Conservation (phyloP, 1,140 invertebrate genomes). For the Caenorhabditis elegans region WBcel235 BX284606.5:11599501-11600000, state of each 20-base stretch:
- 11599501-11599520: background rate
- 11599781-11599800: slow-evolving; percentile 20
- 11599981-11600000: too few relatives aligned
- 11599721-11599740: background rate
- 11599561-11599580: too few relatives aligned
- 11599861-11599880: background rate
- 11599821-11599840: slow-evolving; percentile 4
- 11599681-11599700: background rate
- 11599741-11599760: background rate
- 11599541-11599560: too few relatives aligned
- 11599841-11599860: slow-evolving; percentile 3
- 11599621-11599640: slow-evolving; percentile 3
- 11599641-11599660: slow-evolving; percentile 23
- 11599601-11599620: slow-evolving; percentile 11
- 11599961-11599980: too few relatives aligned
- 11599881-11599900: too few relatives aligned
- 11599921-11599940: too few relatives aligned
- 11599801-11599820: slow-evolving; percentile 16
- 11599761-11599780: background rate
- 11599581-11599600: background rate
- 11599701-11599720: slow-evolving; percentile 2
- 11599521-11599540: too few relatives aligned
- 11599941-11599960: too few relatives aligned
- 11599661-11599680: background rate
- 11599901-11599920: too few relatives aligned